Percentiles rank a stretch among this genome's conserved stretches.
These are phyloP conservation scores for Spizaetus ornatus DNA, from an alignment of 2,113 vertebrate genomes.

Conservation along the genomic window DNA sequence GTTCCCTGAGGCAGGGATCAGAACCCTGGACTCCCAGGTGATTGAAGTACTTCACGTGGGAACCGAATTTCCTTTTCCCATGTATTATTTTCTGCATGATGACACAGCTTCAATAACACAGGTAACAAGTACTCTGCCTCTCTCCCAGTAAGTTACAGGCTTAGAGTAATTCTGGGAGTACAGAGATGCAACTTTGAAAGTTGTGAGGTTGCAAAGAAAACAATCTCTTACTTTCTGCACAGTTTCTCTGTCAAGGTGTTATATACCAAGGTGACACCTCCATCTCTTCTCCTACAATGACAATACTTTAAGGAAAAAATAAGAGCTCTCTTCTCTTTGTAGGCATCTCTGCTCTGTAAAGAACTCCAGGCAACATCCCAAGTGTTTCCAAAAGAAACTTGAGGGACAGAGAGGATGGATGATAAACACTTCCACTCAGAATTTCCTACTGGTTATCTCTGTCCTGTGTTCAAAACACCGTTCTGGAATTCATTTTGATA, in stretches of 20 bases:
- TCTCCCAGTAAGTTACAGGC: background rate
- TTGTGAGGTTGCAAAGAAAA: background rate
- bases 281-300: background rate
- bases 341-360: background rate
- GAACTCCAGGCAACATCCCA: background rate
- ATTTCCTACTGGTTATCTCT: background rate
- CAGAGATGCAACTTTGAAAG: background rate
- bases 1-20: background rate
- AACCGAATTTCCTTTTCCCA: background rate
- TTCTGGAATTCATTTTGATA: background rate
- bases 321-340: background rate
- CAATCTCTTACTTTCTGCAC: background rate
- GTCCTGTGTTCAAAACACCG: background rate
- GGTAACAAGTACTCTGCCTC: background rate
- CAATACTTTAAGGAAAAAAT: background rate
- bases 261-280: background rate
- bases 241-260: background rate
- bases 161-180: background rate
- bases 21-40: background rate
- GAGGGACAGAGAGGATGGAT: background rate
- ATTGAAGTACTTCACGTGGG: background rate
- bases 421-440: background rate
- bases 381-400: background rate
- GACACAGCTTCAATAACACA: background rate
- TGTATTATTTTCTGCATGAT: background rate